A percentile compares a stretch with the other conserved stretches of the same genome.
Conservation (phyloP, 2,797 vertebrate genomes). For the Vireo griseus region DNA sequence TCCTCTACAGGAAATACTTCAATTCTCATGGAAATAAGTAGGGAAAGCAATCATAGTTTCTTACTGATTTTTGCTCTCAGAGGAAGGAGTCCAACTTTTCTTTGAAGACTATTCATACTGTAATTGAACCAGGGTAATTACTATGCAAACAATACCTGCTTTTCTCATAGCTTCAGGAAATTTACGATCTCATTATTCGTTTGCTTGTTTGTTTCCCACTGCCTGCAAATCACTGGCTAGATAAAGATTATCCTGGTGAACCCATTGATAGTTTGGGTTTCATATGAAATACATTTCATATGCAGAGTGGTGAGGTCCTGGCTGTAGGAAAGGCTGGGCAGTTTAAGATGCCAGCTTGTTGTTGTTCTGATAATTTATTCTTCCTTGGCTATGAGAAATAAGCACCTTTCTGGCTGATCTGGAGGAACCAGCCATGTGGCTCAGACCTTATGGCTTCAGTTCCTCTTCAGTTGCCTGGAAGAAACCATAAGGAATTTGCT, state of each 20-base stretch:
- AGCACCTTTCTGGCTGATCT: not conserved
- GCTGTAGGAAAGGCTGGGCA: not conserved
- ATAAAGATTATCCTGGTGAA: not conserved
- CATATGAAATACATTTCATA: not conserved
- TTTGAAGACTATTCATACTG: not conserved
- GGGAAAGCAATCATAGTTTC: not conserved
- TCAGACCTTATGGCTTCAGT: not conserved
- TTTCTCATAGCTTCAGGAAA: not conserved
- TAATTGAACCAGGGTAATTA: slow-evolving; percentile 5
- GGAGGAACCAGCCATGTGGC: not conserved
- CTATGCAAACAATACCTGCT: not conserved
- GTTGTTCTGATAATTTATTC: not conserved
- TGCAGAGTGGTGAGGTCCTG: not conserved
- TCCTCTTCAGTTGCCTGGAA: not conserved
- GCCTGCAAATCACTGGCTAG: not conserved
- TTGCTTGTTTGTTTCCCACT: not conserved
- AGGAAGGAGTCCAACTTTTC: not conserved
- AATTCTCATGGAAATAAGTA: not conserved
- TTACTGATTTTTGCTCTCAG: not conserved
- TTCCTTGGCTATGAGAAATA: not conserved
- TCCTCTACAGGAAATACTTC: not conserved
- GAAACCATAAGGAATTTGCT: not conserved
- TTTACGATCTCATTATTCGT: not conserved
- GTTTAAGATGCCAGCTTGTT: not conserved
- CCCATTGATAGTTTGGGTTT: not conserved